phyloP scores from a whole-genome alignment of 2,113 vertebrate species.

The Peromyscus maniculatus region DNA sequence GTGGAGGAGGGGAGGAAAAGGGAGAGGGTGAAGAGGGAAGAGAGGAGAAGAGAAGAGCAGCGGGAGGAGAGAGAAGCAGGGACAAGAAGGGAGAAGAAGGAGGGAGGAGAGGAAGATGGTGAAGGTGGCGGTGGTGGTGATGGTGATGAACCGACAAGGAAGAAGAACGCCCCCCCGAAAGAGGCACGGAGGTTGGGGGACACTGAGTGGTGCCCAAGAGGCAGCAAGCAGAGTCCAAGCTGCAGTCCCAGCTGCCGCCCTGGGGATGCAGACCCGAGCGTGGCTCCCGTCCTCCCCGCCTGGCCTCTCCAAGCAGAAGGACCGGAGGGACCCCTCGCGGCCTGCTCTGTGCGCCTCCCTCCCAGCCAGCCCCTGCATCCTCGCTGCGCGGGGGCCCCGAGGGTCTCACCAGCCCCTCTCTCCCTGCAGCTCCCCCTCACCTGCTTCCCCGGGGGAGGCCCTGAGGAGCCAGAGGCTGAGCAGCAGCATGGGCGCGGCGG shows the following conservation, averaged over 20 bases:
- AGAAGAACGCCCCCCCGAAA: neutral
- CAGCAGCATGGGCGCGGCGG: neutral
- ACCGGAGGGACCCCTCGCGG: neutral
- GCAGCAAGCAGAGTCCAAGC: neutral
- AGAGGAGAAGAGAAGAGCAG: neutral
- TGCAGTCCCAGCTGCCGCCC: neutral
- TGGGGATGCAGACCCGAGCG: fast-evolving
- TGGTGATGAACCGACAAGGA: neutral
- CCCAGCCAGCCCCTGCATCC: neutral
- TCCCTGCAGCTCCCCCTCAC: neutral
- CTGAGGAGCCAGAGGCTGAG: slow-evolving; percentile 55
- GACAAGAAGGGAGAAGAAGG: too few relatives aligned
- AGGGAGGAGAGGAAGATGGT: neutral
- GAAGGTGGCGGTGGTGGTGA: too few relatives aligned
- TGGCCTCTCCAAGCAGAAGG: neutral
- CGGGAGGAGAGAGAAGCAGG: neutral
- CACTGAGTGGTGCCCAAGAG: neutral
- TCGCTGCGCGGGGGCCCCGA: neutral
- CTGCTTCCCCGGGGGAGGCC: neutral
- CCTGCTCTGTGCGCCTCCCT: neutral
- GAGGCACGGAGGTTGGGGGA: too few relatives aligned
- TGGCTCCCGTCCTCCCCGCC: neutral
- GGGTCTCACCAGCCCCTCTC: neutral
- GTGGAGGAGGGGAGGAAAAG: too few relatives aligned
- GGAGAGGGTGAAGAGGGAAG: neutral